Evolutionary conservation across 2,888 invertebrate genomes (phyloP), one percentile per base, ranked within the genome.

Genomic region (Acholoe squamosa): DNA sequence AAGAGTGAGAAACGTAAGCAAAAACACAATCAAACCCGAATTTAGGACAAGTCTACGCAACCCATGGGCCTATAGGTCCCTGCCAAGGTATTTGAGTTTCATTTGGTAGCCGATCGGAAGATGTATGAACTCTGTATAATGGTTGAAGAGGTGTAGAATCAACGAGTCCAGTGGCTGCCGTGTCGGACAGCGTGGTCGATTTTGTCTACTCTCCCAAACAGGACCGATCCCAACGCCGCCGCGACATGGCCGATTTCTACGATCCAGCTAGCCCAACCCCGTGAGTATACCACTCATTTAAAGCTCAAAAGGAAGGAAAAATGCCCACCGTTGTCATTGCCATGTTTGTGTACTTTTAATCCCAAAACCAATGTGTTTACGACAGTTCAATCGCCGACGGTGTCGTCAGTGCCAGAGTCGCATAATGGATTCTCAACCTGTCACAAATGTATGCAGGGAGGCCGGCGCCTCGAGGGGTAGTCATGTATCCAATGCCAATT

Each of bases 161-260:
- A 22, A 31, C 76, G 28, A 1, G 5, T 28, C 16, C 14, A 76
- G 76, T 14, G 80, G 76, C n/a, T n/a, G n/a, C n/a, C n/a, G n/a
- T n/a, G n/a, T 76, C 28, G 34, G 80, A n/a, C 43, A 33, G 86
- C 86, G 52, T 86, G 86, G 52, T 86, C 54, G 33, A 43, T 14
- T 34, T 16, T 16, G 25, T 84, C 84, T 33, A 10, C 33, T 43
- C 84, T 43, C 43, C 84, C 16, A 3, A n/a, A 3, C 43, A 43
- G 5, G 43, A 43, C 43, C 43, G 10, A 43, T 80, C 25, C 61
- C 61, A 19, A 61, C 22, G n/a, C n/a, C 84, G 22, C 25, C 34
- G 28, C 84, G 84, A 84, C 22, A 86, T 86, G 86, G 54, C 86
- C n/a, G 86, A 86, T n/a, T 86, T 54, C 56, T 86, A 86, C 28